Conservation (phyloP, 2,888 invertebrate genomes). For the Osmoderma eremita region DNA sequence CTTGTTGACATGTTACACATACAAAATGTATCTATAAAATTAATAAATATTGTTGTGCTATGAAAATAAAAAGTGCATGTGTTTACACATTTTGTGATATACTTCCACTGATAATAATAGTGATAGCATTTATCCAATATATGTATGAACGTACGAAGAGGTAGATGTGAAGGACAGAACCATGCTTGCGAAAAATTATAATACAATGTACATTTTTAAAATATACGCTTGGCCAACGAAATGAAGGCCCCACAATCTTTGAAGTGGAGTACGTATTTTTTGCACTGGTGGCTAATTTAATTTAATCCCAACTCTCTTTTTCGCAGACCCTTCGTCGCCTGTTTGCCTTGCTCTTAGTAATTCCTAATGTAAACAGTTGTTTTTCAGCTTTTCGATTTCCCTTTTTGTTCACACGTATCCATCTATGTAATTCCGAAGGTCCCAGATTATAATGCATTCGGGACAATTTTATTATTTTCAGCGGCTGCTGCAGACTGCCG, state of each 20-base stretch:
- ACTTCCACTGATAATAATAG: too few relatives aligned
- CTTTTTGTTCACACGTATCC: not conserved
- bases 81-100: too few relatives aligned
- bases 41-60: too few relatives aligned
- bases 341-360: slow-evolving; percentile 16
- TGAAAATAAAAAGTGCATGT: too few relatives aligned
- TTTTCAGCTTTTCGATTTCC: slow-evolving; percentile 13
- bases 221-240: not conserved
- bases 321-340: slow-evolving; percentile 5
- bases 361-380: slow-evolving; percentile 30
- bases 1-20: too few relatives aligned
- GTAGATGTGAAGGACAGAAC: too few relatives aligned
- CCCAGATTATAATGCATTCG: slow-evolving; percentile 28
- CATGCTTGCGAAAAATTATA: too few relatives aligned
- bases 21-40: too few relatives aligned
- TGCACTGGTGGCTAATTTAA: slow-evolving; percentile 22
- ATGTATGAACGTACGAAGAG: too few relatives aligned
- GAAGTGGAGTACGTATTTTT: not conserved
- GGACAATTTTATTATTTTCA: slow-evolving; percentile 22
- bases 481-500: slow-evolving; percentile 4
- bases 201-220: not conserved
- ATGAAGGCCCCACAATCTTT: slow-evolving; percentile 2
- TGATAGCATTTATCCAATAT: too few relatives aligned
- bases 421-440: slow-evolving; percentile 9
- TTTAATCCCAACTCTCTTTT: slow-evolving; percentile 28